Percentiles rank a stretch among this genome's conserved stretches.
These are phyloP conservation scores for Todiramphus saurophagus DNA, from an alignment of 2,113 vertebrate genomes.

Conservation along the genomic window DNA sequence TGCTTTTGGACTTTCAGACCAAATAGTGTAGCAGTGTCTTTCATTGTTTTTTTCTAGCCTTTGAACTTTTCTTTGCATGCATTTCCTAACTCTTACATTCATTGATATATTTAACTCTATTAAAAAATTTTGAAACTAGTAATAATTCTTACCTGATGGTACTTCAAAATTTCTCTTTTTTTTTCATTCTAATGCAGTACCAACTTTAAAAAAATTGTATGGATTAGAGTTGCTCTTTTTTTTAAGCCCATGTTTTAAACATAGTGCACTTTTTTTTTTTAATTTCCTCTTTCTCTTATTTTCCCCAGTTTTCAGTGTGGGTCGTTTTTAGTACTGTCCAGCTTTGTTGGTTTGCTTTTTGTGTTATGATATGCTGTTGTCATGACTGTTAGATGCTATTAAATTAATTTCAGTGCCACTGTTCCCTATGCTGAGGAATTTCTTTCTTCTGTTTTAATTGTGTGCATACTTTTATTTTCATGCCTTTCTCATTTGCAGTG, in stretches of 20 bases:
- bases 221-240: neutral
- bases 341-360: neutral
- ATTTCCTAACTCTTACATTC: neutral
- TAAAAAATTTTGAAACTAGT: neutral
- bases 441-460: neutral
- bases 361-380: neutral
- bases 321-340: neutral
- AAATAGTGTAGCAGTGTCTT: too few species aligned
- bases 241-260: neutral
- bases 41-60: neutral
- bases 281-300: neutral
- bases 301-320: neutral
- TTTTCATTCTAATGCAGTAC: neutral
- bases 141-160: neutral
- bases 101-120: neutral
- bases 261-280: neutral
- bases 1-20: neutral
- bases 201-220: neutral
- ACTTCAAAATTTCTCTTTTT: neutral
- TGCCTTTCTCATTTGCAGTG: slow-evolving; percentile 67
- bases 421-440: neutral
- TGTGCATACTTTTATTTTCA: neutral
- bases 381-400: neutral
- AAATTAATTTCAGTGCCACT: neutral
- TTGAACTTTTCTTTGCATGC: neutral